These are phyloP conservation scores for Gouania willdenowi DNA, from an alignment of 2,797 vertebrate species.

Conservation along the genomic window DNA sequence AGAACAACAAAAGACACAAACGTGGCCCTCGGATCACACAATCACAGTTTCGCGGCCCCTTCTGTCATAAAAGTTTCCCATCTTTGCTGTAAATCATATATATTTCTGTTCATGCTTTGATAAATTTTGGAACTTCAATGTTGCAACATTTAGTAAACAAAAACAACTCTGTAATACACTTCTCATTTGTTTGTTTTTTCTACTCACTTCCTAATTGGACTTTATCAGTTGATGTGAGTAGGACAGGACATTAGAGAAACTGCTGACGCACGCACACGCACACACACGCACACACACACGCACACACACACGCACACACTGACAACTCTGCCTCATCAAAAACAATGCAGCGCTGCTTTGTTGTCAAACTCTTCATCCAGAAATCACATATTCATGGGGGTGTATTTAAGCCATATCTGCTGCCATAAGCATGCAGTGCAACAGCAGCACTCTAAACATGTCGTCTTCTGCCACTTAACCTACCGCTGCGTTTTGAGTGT, in stretches of 20 bases:
- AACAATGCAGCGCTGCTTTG: slow-evolving; percentile 64
- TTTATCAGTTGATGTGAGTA: slow-evolving; percentile 50
- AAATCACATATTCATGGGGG: slow-evolving; percentile 74
- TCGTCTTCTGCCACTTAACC: slow-evolving; percentile 64
- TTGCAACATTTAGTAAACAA: neutral
- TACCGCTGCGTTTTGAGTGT: slow-evolving; percentile 52
- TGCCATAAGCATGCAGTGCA: slow-evolving; percentile 74
- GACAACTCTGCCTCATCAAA: slow-evolving; percentile 66
- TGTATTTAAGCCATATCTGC: slow-evolving; percentile 78
- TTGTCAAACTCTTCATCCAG: slow-evolving; percentile 72
- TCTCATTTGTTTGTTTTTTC: slow-evolving; percentile 3
- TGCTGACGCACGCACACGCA: slow-evolving; percentile 18
- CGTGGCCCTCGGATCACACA: too few species aligned
- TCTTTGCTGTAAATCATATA: too few species aligned
- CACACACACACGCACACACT: slow-evolving; percentile 20
- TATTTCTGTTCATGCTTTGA: too few species aligned
- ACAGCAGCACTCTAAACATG: slow-evolving; percentile 46
- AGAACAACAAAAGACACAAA: too few species aligned
- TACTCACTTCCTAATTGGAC: slow-evolving; percentile 44
- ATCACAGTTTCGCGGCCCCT: too few species aligned
- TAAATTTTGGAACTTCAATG: neutral
- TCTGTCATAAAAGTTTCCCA: too few species aligned
- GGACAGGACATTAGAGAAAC: slow-evolving; percentile 47
- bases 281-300: slow-evolving; percentile 11
- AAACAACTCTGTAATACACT: slow-evolving; percentile 13